phyloP scores from a whole-genome alignment of 2,113 vertebrate genomes.

The Columba janthina region DNA sequence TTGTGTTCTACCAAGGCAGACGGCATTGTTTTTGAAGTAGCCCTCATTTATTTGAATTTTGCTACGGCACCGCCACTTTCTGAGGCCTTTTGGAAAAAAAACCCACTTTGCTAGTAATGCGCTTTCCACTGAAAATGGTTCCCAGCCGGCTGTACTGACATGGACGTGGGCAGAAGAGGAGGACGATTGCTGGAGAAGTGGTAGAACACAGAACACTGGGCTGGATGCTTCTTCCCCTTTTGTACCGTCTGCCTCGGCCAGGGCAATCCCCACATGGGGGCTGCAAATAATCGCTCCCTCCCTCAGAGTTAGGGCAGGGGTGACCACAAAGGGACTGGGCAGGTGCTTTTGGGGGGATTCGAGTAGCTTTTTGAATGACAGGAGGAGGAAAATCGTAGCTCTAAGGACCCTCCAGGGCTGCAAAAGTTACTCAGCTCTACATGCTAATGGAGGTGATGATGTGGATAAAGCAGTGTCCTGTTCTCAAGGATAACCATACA shows the following conservation, averaged over 20 bases:
- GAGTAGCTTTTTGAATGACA: background rate
- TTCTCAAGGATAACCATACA: background rate
- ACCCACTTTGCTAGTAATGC: background rate
- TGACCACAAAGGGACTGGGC: background rate
- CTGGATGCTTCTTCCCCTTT: background rate
- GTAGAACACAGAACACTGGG: background rate
- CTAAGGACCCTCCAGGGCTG: background rate
- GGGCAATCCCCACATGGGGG: rapidly evolving
- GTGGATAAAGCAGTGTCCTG: background rate
- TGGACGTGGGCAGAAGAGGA: background rate
- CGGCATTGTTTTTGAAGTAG: background rate
- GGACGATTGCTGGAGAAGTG: background rate
- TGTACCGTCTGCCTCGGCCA: background rate
- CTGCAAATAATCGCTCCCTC: background rate
- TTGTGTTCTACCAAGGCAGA: background rate
- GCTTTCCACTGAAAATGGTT: background rate
- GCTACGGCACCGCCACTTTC: background rate
- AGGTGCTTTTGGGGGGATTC: rapidly evolving
- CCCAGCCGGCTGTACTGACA: background rate
- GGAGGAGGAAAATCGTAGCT: background rate
- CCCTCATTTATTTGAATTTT: background rate
- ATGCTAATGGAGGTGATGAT: background rate
- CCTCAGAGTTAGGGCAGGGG: rapidly evolving
- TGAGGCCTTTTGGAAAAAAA: background rate
- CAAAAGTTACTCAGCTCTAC: background rate